Conservation (phyloP, 2,113 vertebrate species). For the Onychostoma macrolepis region DNA sequence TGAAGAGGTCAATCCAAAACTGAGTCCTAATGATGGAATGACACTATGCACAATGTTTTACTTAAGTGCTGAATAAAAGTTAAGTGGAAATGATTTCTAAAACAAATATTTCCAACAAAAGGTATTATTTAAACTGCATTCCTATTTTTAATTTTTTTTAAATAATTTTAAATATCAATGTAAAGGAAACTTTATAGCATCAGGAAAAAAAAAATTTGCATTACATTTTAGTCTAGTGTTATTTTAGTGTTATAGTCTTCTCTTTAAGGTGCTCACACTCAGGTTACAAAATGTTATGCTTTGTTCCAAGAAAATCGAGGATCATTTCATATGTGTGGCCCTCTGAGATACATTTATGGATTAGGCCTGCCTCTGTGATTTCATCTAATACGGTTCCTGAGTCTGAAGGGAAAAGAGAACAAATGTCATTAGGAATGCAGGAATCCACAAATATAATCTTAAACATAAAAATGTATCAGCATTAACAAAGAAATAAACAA, state of each 20-base stretch:
- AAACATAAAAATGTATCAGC: neutral
- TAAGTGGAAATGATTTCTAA: neutral
- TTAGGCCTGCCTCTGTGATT: neutral
- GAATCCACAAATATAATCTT: neutral
- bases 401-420: neutral
- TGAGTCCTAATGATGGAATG: constrained; percentile 14
- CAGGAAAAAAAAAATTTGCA: neutral
- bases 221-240: neutral
- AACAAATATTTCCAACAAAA: neutral
- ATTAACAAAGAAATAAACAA: neutral
- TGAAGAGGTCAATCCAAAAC: constrained; percentile 42
- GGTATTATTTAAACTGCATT: too few species aligned
- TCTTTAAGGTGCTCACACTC: neutral
- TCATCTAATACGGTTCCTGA: neutral
- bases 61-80: neutral
- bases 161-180: too few species aligned
- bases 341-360: neutral
- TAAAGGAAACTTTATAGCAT: neutral
- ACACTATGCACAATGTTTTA: neutral
- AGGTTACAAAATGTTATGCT: neutral
- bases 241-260: neutral
- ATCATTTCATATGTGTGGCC: neutral
- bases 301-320: neutral
- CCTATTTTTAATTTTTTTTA: too few species aligned
- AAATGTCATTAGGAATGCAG: neutral